Conservation (phyloP, 1,140 invertebrate species). For the Ceratosolen solmsi region DNA sequence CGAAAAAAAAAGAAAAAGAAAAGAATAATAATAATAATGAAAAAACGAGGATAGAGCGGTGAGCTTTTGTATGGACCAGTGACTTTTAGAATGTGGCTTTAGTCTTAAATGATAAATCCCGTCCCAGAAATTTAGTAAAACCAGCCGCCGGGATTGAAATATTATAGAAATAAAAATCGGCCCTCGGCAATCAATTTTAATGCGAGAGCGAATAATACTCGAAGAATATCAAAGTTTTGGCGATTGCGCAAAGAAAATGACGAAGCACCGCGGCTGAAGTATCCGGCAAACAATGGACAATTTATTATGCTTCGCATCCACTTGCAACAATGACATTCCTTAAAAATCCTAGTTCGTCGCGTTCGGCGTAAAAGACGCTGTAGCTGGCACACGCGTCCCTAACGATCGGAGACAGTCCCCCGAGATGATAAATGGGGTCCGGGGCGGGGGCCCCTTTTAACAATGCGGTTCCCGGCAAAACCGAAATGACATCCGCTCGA, state of each 20-base stretch:
- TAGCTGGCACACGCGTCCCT: constrained; percentile 4
- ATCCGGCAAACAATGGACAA: neutral
- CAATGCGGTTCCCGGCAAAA: neutral
- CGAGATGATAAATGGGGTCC: constrained; percentile 29
- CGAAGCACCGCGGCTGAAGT: neutral
- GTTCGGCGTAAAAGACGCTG: neutral
- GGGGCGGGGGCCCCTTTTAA: neutral
- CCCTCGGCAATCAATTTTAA: too few relatives aligned
- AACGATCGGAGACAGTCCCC: constrained; percentile 35
- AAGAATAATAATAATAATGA: too few relatives aligned
- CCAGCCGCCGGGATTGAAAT: neutral
- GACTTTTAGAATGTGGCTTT: too few relatives aligned
- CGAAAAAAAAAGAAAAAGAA: too few relatives aligned
- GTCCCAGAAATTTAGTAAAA: too few relatives aligned
- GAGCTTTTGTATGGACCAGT: too few relatives aligned
- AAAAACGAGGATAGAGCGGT: too few relatives aligned
- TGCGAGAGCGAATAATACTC: too few relatives aligned
- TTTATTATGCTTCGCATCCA: constrained; percentile 8
- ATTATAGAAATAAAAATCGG: neutral
- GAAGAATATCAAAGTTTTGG: neutral
- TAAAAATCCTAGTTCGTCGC: neutral
- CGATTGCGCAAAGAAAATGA: neutral
- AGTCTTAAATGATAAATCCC: too few relatives aligned
- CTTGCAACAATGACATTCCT: constrained; percentile 4
- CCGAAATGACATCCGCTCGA: neutral